Conservation (phyloP, 1,140 invertebrate genomes). For the Sinonovacula constricta region DNA sequence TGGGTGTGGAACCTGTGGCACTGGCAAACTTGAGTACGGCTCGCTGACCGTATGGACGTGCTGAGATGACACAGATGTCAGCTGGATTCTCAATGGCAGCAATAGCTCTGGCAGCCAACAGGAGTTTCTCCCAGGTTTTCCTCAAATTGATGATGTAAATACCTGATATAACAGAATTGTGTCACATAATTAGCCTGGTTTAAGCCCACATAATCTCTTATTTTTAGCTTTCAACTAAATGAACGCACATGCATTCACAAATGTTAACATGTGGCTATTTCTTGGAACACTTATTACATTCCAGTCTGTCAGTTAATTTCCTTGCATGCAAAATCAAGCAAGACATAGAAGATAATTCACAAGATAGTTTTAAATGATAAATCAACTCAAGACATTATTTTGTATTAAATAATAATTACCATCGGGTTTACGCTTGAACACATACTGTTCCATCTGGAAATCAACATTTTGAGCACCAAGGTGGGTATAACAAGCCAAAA, state of each 20-base stretch:
- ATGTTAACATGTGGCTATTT: no score
- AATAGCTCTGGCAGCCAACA: constrained; percentile 97
- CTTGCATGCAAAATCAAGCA: no score
- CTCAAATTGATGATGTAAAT: constrained; percentile 97
- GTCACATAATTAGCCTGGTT: no score
- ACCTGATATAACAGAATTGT: constrained; percentile 81
- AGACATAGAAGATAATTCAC: no score
- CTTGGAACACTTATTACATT: no score
- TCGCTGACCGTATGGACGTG: constrained; percentile 95
- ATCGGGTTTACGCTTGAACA: constrained; percentile 96
- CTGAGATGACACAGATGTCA: constrained; percentile 98
- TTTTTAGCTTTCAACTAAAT: not conserved
- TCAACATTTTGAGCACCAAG: constrained; percentile 96
- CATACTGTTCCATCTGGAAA: constrained; percentile 95
- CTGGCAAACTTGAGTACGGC: constrained; percentile 99
- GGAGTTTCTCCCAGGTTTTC: constrained; percentile 98
- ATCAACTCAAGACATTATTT: no score
- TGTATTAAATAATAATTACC: constrained; percentile 82
- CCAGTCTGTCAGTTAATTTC: no score
- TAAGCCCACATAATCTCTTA: not conserved
- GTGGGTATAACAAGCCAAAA: constrained; percentile 96
- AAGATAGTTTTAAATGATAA: no score
- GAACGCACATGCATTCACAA: not conserved
- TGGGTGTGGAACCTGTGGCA: constrained; percentile 97
- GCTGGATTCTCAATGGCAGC: constrained; percentile 98